phyloP scores from a whole-genome alignment of 2,797 vertebrate genomes.

The Acipenser oxyrinchus region DNA sequence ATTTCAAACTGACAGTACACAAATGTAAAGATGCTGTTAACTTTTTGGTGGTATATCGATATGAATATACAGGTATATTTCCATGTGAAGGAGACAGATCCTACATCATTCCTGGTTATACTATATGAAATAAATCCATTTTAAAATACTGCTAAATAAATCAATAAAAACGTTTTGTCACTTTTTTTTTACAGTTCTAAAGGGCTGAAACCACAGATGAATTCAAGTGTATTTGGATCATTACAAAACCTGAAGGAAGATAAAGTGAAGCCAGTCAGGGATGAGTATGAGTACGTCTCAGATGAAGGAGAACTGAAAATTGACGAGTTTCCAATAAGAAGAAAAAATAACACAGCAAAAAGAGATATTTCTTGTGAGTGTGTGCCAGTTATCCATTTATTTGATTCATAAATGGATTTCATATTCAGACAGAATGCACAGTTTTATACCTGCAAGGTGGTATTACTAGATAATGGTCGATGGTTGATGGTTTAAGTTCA shows the following conservation, averaged over 20 bases:
- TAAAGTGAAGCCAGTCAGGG: conserved; percentile 84
- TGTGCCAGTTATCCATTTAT: neutral
- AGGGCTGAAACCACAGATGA: conserved; percentile 78
- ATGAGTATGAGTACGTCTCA: conserved; percentile 96
- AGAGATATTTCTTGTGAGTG: conserved; percentile 90
- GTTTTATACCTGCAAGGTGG: conserved; percentile 11
- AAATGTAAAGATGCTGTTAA: too few relatives aligned
- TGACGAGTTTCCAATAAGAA: conserved; percentile 94
- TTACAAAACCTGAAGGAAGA: conserved; percentile 96
- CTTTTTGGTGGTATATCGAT: too few relatives aligned
- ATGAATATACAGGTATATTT: too few relatives aligned
- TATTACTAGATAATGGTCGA: conserved; percentile 11
- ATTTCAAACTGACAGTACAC: too few relatives aligned
- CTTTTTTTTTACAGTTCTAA: conserved; percentile 67
- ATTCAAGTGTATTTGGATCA: conserved; percentile 84
- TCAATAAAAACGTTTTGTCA: too few relatives aligned
- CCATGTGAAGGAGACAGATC: too few relatives aligned
- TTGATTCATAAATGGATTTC: neutral
- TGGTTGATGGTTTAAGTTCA: conserved; percentile 7
- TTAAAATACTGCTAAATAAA: too few relatives aligned
- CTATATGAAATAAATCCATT: too few relatives aligned
- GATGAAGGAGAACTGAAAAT: conserved; percentile 97
- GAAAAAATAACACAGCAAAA: conserved; percentile 85
- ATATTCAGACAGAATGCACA: conserved; percentile 10
- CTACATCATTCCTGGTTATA: too few relatives aligned